These are phyloP conservation scores for Drosophila sproati DNA, from an alignment of 1,140 invertebrate genomes.

Conservation along the genomic window DNA sequence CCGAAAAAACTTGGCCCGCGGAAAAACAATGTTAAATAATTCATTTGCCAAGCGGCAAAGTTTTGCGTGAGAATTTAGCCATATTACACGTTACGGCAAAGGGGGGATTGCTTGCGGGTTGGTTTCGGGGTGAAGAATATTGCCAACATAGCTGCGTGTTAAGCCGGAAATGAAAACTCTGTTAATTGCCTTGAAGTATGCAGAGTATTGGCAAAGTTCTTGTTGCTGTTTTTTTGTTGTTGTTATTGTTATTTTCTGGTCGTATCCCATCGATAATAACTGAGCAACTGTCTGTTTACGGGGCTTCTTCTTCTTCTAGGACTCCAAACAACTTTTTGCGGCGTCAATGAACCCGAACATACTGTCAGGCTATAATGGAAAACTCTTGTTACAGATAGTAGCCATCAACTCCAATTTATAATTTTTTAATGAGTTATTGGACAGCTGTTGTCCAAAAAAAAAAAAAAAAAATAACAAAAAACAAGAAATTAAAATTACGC, in stretches of 20 bases:
- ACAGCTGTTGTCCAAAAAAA: neutral
- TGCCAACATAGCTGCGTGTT: conserved; percentile 58
- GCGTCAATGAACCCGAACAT: conserved; percentile 32
- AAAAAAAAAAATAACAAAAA: neutral
- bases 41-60: conserved; percentile 68
- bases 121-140: neutral
- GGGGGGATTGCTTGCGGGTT: neutral
- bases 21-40: conserved; percentile 80
- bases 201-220: conserved; percentile 47
- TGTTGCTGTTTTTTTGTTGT: conserved; percentile 43
- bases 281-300: conserved; percentile 40
- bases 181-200: conserved; percentile 81
- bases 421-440: conserved; percentile 35
- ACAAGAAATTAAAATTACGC: neutral
- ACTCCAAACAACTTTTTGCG: conserved; percentile 15
- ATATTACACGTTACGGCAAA: conserved; percentile 61
- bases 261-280: conserved; percentile 70
- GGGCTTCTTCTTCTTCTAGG: neutral
- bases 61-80: conserved; percentile 77
- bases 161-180: conserved; percentile 77
- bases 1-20: conserved; percentile 36
- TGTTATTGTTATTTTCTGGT: conserved; percentile 44
- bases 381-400: conserved; percentile 24
- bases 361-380: conserved; percentile 28
- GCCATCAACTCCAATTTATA: conserved; percentile 33